These are phyloP conservation scores for Meliscaeva auricollis DNA, from an alignment of 2,888 invertebrate species.

Conservation along the genomic window DNA sequence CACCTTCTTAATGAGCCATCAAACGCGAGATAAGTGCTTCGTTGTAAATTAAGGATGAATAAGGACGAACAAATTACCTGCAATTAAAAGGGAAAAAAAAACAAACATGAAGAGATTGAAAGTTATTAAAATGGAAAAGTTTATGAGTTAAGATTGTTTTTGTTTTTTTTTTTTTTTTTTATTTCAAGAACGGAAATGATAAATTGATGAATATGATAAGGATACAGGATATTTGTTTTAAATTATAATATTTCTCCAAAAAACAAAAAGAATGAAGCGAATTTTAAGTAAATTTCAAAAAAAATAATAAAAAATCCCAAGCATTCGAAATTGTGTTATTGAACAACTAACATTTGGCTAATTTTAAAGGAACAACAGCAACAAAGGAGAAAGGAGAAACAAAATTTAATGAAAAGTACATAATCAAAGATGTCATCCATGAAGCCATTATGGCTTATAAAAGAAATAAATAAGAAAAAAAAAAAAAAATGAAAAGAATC, in stretches of 20 bases:
- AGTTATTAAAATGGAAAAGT: constrained; percentile 6
- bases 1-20: constrained; percentile 61
- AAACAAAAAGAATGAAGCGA: no score
- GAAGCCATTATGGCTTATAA: constrained; percentile 55
- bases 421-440: constrained; percentile 59
- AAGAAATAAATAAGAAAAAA: constrained; percentile 35
- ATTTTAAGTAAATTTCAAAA: not conserved
- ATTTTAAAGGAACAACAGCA: constrained; percentile 21
- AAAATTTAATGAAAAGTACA: constrained; percentile 22
- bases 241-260: no score
- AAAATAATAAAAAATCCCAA: no score
- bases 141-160: constrained; percentile 1
- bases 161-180: no score
- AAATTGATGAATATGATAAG: no score
- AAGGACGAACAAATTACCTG: constrained; percentile 62
- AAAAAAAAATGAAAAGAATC: constrained; percentile 11
- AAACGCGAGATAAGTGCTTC: constrained; percentile 14
- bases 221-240: no score
- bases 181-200: no score
- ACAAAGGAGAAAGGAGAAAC: not conserved
- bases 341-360: constrained; percentile 14
- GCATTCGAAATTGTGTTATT: not conserved
- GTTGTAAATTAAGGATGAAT: constrained; percentile 1
- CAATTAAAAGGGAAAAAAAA: constrained; percentile 42
- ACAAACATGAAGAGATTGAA: not conserved